Conservation (phyloP, 2,113 vertebrate genomes). For the Chelonoidis abingdonii region DNA sequence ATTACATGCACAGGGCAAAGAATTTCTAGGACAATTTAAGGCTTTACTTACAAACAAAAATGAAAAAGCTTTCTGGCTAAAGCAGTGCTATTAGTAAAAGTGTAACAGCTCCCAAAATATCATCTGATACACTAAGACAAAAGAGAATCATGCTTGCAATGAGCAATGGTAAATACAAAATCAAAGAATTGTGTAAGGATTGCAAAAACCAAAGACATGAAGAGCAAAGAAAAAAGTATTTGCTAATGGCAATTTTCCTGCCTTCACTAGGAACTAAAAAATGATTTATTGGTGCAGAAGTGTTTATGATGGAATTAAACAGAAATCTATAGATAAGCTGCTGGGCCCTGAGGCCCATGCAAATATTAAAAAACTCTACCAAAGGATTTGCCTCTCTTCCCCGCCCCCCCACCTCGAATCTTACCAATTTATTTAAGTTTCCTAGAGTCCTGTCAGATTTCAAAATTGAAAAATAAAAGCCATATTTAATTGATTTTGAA, state of each 20-base stretch:
- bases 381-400: not conserved
- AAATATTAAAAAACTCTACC: not conserved
- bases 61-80: slow-evolving; percentile 13
- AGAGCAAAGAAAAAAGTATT: not conserved
- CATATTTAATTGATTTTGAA: slow-evolving; percentile 4
- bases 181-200: not conserved
- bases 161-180: slow-evolving; percentile 12
- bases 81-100: not conserved
- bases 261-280: not conserved
- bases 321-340: not conserved
- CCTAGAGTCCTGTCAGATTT: slow-evolving; percentile 1
- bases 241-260: not conserved
- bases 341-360: not conserved
- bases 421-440: not conserved
- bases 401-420: not conserved
- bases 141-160: not conserved
- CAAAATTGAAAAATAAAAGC: not conserved
- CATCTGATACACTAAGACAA: not conserved
- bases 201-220: slow-evolving; percentile 26
- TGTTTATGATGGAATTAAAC: not conserved
- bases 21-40: not conserved
- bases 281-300: not conserved
- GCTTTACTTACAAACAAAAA: slow-evolving; percentile 31
- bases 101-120: slow-evolving; percentile 16
- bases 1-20: not conserved